Evolutionary conservation across 2,113 vertebrate genomes (phyloP).

Genomic region (Neoarius graeffei): DNA sequence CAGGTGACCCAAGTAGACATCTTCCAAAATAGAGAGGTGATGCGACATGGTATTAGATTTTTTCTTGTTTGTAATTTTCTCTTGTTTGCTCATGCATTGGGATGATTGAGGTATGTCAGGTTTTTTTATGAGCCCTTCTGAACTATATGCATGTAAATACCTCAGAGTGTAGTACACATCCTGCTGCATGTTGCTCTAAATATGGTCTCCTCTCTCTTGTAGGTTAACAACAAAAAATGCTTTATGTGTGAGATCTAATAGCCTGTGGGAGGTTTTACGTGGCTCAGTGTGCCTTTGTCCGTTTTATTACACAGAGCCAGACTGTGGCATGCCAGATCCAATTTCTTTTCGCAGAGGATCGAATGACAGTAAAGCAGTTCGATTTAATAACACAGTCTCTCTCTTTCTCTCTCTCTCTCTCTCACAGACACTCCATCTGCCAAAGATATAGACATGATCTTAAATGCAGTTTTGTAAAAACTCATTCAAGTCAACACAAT

Average conservation of each 20-base stretch:
- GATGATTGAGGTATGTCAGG: constrained; percentile 24
- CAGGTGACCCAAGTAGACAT: constrained; percentile 22
- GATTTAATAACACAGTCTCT: neutral
- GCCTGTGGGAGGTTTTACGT: neutral
- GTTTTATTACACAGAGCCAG: constrained; percentile 19
- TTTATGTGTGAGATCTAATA: constrained; percentile 12
- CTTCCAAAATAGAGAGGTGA: neutral
- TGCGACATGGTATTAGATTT: neutral
- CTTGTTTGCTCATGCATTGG: constrained; percentile 21
- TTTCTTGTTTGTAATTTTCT: neutral
- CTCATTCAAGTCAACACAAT: neutral
- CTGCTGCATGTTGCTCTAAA: constrained; percentile 28
- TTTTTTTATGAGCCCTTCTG: neutral
- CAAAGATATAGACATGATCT: neutral
- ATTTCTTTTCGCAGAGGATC: neutral
- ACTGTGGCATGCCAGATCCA: neutral
- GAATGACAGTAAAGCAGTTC: neutral
- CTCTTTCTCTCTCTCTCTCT: no score
- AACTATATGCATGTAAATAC: constrained; percentile 26
- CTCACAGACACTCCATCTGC: neutral
- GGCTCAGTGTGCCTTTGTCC: constrained; percentile 24
- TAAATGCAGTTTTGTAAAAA: neutral
- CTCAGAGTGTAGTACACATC: constrained; percentile 7
- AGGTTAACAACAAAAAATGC: neutral
- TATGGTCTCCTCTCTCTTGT: constrained; percentile 28